Conservation (phyloP, 53 echinoderm and acorn worm species). For the Echinarachnius parma region DNA sequence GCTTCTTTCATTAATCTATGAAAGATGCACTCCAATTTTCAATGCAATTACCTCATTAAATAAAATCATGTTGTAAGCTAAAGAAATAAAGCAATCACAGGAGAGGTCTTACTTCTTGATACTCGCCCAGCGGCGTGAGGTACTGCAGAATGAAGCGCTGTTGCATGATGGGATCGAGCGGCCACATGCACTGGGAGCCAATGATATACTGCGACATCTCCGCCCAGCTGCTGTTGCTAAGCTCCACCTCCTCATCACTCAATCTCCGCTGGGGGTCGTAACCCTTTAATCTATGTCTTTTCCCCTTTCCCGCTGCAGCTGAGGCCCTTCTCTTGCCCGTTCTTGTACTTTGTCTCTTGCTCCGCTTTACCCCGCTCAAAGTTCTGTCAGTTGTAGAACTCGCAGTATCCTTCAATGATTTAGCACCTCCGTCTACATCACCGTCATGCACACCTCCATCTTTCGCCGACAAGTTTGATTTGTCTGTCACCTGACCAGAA, state of each 20-base stretch:
- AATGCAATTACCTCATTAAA: no score
- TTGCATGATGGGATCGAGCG: conserved; percentile 74
- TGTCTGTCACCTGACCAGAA: no score
- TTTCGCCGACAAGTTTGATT: not conserved
- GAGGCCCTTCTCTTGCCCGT: conserved; percentile 27
- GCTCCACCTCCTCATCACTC: conserved; percentile 48
- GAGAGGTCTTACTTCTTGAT: conserved; percentile 87
- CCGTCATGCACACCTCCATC: not conserved
- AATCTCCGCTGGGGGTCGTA: not conserved
- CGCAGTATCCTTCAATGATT: no score
- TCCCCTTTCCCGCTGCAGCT: conserved; percentile 19
- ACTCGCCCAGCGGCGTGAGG: conserved; percentile 92
- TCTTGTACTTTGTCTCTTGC: conserved; percentile 5
- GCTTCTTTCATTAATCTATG: no score
- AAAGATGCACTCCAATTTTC: no score
- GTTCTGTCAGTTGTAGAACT: conserved; percentile 9
- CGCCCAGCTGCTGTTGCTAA: conserved; percentile 97
- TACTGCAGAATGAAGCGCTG: conserved; percentile 97
- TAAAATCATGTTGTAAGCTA: not conserved
- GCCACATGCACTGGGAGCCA: conserved; percentile 84
- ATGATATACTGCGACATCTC: conserved; percentile 84
- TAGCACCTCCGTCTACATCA: not conserved
- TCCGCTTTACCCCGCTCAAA: conserved; percentile 27
- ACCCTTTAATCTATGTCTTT: no score
- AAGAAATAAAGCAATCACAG: not conserved